Base-by-base conservation (phyloP, 2,888 invertebrate species). In the Scaeva pyrastri region DNA sequence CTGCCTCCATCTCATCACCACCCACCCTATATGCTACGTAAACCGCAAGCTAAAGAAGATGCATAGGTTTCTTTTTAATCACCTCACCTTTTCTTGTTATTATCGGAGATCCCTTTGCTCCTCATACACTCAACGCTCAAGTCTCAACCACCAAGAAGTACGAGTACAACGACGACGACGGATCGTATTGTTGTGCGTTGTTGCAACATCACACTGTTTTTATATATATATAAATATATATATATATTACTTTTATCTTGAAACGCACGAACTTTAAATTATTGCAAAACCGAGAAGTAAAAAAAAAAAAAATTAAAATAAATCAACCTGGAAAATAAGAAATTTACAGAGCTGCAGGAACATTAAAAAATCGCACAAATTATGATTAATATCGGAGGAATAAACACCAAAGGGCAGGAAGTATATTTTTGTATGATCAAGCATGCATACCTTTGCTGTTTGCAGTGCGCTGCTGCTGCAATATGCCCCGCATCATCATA, bases 321-420 rank as follows among this genome's bases (percentile, higher is more conserved):
- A 48, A 26, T 64, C 45, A 45, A 64, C 14, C 16, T 43, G 19
- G 43, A 43, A 41, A 64, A 72, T 55, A 73, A 66, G 31, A 73
- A 68, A 68, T 19, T 75, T 66, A 58, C 79, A 60, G 31, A 66
- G 56, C 45, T 71, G 55, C 10, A 70, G 26, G 68, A 74, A 82
- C 60, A 71, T 76, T 50, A 60, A 76, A 76, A 76, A 36, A 71
- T 41, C 16, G 50, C 74, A 71, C 56, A 84, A 76, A 80, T 73
- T 85, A 80, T 85, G 80, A 85, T 85, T 80, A 85, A 85, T 80
- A 85, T 85, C 75, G 45, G 66, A 76, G 76, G 72, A 80, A 72
- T 76, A 76, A 76, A 80, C 75, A 76, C 80, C 76, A 73, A 76
- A 68, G 80, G 85, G 80, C 80, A 79, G 79, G 72, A 84, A 79